Conservation (phyloP, 2,797 vertebrate species). For the Microctenopoma lineatum region DNA sequence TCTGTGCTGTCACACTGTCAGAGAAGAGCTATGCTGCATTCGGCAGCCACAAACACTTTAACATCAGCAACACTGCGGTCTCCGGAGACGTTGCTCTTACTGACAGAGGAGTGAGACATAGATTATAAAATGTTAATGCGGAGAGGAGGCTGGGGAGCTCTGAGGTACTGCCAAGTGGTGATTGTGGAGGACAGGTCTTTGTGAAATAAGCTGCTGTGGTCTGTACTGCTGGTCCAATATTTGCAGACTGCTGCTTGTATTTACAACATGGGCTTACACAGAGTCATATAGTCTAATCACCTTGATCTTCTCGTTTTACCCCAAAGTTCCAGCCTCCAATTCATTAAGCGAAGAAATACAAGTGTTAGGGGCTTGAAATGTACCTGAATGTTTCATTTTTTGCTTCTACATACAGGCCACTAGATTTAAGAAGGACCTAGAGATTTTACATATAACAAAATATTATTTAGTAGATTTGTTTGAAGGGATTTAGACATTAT, state of each 20-base stretch:
- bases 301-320: background rate
- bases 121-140: conserved; percentile 22
- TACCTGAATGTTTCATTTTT: too few relatives aligned
- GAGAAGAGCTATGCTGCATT: conserved; percentile 14
- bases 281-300: background rate
- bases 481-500: too few relatives aligned
- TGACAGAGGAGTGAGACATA: conserved; percentile 19
- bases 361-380: too few relatives aligned
- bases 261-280: background rate
- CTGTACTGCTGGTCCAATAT: too few relatives aligned
- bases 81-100: conserved; percentile 2
- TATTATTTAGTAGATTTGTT: too few relatives aligned
- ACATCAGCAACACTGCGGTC: conserved; percentile 27
- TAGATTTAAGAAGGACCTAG: too few relatives aligned
- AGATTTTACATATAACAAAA: too few relatives aligned
- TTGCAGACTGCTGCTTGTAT: background rate
- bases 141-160: conserved; percentile 1
- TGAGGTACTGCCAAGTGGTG: background rate
- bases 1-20: conserved; percentile 9
- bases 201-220: conserved; percentile 11
- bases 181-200: conserved; percentile 11
- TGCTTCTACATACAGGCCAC: too few relatives aligned
- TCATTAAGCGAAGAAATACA: background rate
- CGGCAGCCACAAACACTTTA: conserved; percentile 14
- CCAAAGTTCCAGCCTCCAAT: background rate